Evolutionary conservation across 2,888 invertebrate species (phyloP).

Genomic region (Cyclophora albipunctata): DNA sequence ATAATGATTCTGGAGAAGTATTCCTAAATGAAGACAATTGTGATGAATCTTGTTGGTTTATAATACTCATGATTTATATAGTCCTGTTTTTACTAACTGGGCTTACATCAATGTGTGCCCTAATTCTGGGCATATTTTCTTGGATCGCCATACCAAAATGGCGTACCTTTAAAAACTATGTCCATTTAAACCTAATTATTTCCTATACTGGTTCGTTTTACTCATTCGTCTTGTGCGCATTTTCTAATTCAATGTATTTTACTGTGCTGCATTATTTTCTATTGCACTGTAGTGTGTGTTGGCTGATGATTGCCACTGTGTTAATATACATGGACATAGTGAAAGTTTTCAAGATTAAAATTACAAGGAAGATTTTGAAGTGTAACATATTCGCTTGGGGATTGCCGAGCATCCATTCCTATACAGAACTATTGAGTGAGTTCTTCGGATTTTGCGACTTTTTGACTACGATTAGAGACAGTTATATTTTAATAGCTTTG

Average conservation of each 20-base stretch:
- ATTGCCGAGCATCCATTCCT: background rate
- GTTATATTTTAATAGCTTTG: background rate
- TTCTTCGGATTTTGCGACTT: background rate
- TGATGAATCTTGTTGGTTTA: no score
- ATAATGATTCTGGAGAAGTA: no score
- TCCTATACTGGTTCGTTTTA: background rate
- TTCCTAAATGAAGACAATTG: no score
- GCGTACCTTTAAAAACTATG: background rate
- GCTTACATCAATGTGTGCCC: background rate
- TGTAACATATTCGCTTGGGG: slow-evolving; percentile 1
- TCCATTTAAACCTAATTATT: background rate
- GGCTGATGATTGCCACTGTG: background rate
- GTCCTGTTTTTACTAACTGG: no score
- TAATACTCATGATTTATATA: no score
- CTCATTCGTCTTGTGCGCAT: background rate
- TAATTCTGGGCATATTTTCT: background rate
- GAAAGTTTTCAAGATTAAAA: background rate
- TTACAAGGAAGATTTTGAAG: background rate
- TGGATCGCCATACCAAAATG: background rate
- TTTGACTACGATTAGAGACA: background rate
- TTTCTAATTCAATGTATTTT: background rate
- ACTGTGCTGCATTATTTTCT: background rate
- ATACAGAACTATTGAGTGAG: background rate
- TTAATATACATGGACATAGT: background rate
- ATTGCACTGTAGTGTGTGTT: background rate